Base-by-base conservation (phyloP, 2,113 vertebrate genomes). In the Kryptolebias marmoratus region DNA sequence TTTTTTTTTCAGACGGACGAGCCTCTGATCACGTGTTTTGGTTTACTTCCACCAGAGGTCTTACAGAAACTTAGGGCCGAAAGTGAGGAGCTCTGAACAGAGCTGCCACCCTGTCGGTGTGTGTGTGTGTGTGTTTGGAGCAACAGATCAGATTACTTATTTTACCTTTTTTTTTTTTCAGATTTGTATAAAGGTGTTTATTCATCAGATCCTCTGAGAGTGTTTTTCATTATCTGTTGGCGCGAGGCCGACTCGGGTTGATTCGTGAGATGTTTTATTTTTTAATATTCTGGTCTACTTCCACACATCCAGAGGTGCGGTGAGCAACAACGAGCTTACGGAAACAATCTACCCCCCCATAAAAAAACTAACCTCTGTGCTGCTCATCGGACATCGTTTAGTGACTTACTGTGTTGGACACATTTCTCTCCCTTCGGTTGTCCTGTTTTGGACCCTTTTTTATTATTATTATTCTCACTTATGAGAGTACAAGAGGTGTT, bases 101-200 rank as follows among this genome's bases (percentile, higher is more conserved):
- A 80, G 52, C 65, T 65, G 44, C 77, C 85, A 81, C 70, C 82
- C 76, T 53, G 74, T 71, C 54, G 69, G 47, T 68, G 58, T 55
- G 45, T 0, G 64, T 85, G 42, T 81, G 68, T 76, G 58, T 81
- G 48, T 74, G 54, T 69, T 82, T 73, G 72, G 72, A 86, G 79
- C 87, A 73, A 88, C 63, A 57, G 77, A 85, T 84, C 77, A 77
- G 54, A 84, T 80, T 16, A 79, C 67, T 31, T 72, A 36, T 63
- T 65, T 71, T 58, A 49, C 31, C 30, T 57, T 68, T 48, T 68
- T 64, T 60, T 77, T 72, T 53, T 68, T 64, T 57, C 79, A 87
- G 82, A 89, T 86, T 88, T 88, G 71, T 88, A 80, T 80, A 72
- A 0, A 53, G 82, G 75, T 88, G 79, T 77, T 86, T 83, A 45